Conservation (phyloP, 2,888 invertebrate genomes). For the Platynereis dumerilii region DNA sequence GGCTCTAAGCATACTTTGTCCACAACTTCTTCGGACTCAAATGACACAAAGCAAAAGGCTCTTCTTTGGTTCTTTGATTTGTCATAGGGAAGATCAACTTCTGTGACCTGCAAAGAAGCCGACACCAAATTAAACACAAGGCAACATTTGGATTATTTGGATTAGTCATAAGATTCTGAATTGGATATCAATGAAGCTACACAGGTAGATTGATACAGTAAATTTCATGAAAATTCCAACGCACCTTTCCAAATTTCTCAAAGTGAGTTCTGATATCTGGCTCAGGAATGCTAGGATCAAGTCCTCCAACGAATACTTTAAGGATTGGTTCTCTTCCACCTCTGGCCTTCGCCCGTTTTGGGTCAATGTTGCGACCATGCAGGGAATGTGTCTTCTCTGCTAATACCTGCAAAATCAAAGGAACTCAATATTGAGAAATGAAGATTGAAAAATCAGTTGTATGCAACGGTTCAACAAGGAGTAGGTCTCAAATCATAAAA, state of each 20-base stretch:
- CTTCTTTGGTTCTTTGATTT: slow-evolving; percentile 96
- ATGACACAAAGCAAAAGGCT: slow-evolving; percentile 97
- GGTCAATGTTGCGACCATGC: slow-evolving; percentile 94
- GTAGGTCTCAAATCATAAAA: too few relatives aligned
- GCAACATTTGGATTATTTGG: too few relatives aligned
- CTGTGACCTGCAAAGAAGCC: slow-evolving; percentile 77
- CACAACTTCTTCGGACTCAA: slow-evolving; percentile 93
- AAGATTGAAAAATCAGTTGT: background rate
- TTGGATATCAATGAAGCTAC: background rate
- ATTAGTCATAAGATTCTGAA: too few relatives aligned
- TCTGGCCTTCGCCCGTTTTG: slow-evolving; percentile 92
- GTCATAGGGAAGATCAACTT: slow-evolving; percentile 96
- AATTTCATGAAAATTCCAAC: too few relatives aligned
- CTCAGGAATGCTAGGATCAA: slow-evolving; percentile 89
- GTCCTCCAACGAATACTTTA: slow-evolving; percentile 95
- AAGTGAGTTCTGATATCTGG: slow-evolving; percentile 94
- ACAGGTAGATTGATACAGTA: background rate
- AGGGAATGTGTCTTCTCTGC: slow-evolving; percentile 74
- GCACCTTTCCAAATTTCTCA: slow-evolving; percentile 88
- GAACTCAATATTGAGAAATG: background rate
- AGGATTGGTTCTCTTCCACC: slow-evolving; percentile 71
- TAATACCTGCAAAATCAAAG: slow-evolving; percentile 15
- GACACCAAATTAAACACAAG: too few relatives aligned
- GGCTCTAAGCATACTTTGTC: slow-evolving; percentile 80
- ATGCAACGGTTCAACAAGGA: too few relatives aligned